These are phyloP conservation scores for Aleiodes alternator DNA, from an alignment of 2,888 invertebrate genomes.

Conservation along the genomic window DNA sequence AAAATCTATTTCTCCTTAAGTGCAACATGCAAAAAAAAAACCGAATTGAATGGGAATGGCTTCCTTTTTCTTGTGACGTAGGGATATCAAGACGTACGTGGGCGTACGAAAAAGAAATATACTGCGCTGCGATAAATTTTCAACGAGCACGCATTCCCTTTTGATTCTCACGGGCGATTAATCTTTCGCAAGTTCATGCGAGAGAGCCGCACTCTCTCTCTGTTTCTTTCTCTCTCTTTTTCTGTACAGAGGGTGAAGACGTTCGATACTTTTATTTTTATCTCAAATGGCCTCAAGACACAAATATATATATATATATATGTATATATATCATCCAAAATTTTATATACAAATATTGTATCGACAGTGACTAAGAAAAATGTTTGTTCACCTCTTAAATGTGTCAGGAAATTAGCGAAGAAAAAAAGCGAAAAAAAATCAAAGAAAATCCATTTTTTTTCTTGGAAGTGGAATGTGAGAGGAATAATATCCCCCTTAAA, in stretches of 20 bases:
- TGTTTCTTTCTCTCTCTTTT: too few species aligned
- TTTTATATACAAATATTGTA: conserved; percentile 15
- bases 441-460: too few species aligned
- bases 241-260: conserved; percentile 38
- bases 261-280: conserved; percentile 47
- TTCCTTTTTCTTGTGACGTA: conserved; percentile 53
- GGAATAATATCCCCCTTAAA: too few species aligned
- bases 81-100: conserved; percentile 54
- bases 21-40: not conserved
- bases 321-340: conserved; percentile 7
- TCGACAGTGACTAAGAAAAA: too few species aligned
- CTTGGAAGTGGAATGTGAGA: too few species aligned
- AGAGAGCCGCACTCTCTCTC: too few species aligned
- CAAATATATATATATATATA: not conserved
- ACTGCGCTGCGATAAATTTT: conserved; percentile 56
- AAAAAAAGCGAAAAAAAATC: too few species aligned
- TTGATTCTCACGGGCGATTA: conserved; percentile 49
- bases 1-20: too few species aligned
- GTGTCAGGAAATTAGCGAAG: too few species aligned
- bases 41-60: conserved; percentile 35
- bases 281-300: conserved; percentile 12
- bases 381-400: too few species aligned
- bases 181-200: conserved; percentile 43
- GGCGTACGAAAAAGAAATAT: conserved; percentile 55
- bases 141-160: conserved; percentile 52